phyloP scores from a whole-genome alignment of 2,797 vertebrate species.

The Coendou prehensilis region DNA sequence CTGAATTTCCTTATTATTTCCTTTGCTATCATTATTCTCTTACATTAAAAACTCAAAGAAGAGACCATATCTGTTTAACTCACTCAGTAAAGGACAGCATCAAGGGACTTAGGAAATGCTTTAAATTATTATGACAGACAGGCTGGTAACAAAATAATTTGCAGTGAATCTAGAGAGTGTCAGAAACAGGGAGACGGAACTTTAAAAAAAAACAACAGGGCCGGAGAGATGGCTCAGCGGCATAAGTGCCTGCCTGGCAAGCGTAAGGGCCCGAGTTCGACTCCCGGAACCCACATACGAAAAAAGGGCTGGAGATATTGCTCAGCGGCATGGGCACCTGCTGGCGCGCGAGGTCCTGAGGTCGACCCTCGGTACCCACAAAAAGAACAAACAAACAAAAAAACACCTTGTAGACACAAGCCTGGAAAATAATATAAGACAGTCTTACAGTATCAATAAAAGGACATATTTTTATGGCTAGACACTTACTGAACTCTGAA shows the following conservation, averaged over 20 bases:
- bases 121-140: constrained; percentile 65
- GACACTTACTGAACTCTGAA: constrained; percentile 42
- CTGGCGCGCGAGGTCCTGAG: no score
- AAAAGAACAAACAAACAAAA: no score
- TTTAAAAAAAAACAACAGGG: neutral
- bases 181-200: constrained; percentile 48
- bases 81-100: constrained; percentile 32
- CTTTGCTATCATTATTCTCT: constrained; percentile 51
- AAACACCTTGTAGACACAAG: neutral
- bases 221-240: no score
- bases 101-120: constrained; percentile 55
- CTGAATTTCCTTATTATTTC: constrained; percentile 52
- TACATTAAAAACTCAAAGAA: constrained; percentile 65
- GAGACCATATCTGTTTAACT: constrained; percentile 48
- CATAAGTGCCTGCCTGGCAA: no score
- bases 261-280: no score
- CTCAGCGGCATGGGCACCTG: no score
- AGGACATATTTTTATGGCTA: constrained; percentile 44
- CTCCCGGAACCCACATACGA: no score
- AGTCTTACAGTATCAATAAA: constrained; percentile 46
- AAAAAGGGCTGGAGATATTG: no score
- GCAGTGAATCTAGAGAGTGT: constrained; percentile 4
- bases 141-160: constrained; percentile 61
- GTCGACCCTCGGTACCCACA: no score
- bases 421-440: constrained; percentile 43